A percentile compares a stretch with the other conserved stretches of the same genome.
These are phyloP conservation scores for Caenorhabditis wallacei DNA, from an alignment of 2,888 invertebrate genomes.

Conservation along the genomic window DNA sequence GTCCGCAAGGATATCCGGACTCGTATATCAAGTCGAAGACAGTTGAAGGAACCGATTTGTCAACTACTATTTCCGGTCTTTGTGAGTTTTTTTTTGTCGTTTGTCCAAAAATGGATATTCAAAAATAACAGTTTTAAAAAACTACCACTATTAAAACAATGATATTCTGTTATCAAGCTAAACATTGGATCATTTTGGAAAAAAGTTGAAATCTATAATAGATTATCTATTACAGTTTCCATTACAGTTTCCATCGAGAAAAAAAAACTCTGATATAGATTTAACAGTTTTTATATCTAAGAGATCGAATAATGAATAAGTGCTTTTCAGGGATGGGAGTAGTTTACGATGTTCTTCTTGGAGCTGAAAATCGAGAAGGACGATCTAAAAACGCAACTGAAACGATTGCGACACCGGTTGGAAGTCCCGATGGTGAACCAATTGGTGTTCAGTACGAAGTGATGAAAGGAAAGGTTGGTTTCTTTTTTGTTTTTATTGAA, in stretches of 20 bases:
- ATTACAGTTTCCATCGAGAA: no score
- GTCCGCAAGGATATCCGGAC: conserved; percentile 64
- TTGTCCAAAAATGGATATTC: no score
- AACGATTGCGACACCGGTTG: conserved; percentile 94
- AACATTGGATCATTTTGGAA: no score
- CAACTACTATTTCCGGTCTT: conserved; percentile 69
- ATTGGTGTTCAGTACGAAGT: conserved; percentile 81
- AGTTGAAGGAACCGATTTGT: conserved; percentile 67
- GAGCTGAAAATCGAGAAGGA: conserved; percentile 95
- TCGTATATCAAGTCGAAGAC: conserved; percentile 60
- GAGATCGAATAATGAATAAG: background rate
- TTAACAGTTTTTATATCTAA: no score
- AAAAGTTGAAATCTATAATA: no score
- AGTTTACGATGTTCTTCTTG: conserved; percentile 94
- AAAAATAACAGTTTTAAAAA: no score
- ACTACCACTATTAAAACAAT: no score
- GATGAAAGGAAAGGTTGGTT: conserved; percentile 75
- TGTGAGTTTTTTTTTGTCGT: conserved; percentile 66
- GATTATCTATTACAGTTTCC: no score
- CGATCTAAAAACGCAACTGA: conserved; percentile 95
- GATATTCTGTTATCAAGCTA: no score
- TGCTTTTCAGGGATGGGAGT: conserved; percentile 79
- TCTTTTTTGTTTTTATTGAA: conserved; percentile 13
- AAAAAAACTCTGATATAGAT: no score
- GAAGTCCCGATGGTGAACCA: conserved; percentile 84